Evolutionary conservation across 2,113 vertebrate species (phyloP).

Genomic region (Daubentonia madagascariensis): DNA sequence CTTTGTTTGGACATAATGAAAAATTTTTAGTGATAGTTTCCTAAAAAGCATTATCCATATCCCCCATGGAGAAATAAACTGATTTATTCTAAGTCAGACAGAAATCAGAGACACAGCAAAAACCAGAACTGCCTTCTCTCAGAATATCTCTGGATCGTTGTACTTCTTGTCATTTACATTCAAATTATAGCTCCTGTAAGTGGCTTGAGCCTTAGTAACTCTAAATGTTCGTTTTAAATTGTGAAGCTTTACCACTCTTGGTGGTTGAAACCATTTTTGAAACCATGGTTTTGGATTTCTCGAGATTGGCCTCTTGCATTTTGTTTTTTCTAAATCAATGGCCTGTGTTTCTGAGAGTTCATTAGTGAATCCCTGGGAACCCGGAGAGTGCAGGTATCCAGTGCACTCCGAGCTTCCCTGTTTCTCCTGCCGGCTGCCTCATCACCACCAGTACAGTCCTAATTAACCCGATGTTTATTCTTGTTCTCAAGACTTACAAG

Average conservation of each 20-base stretch:
- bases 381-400: accelerated
- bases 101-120: background rate
- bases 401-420: background rate
- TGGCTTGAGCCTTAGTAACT: background rate
- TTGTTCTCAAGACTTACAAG: background rate
- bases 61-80: background rate
- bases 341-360: background rate
- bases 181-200: background rate
- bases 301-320: background rate
- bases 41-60: background rate
- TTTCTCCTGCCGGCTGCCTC: background rate
- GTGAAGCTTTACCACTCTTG: background rate
- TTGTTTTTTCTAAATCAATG: background rate
- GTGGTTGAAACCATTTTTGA: background rate
- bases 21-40: conserved; percentile 1
- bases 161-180: background rate
- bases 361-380: background rate
- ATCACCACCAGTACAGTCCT: background rate
- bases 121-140: background rate
- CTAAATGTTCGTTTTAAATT: background rate
- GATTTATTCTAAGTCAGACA: background rate
- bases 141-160: background rate
- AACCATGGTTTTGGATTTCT: background rate
- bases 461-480: background rate
- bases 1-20: background rate